Base-by-base conservation (phyloP, 2,888 invertebrate genomes). In the Brachypalpus laphriformis region DNA sequence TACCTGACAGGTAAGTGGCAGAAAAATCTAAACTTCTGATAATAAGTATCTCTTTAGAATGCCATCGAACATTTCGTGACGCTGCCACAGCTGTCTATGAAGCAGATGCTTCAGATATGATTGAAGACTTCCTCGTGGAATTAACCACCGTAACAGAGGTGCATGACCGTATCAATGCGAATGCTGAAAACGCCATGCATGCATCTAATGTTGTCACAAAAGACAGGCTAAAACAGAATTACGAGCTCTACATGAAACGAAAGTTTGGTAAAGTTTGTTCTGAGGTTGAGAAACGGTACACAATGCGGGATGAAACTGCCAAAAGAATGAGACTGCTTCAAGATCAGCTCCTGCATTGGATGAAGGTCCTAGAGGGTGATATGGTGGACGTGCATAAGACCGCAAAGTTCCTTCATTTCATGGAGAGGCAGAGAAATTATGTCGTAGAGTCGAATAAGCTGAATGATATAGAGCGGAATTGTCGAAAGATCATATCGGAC, bases 121-220 rank as follows among this genome's bases (percentile, higher is more conserved):
- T 91, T 3, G 72, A 88, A n/a, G 89, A 90, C 3, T 91, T 88
- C 75, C 88, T 89, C n/a, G 86, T 87, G 0, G 89, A 90, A 49
- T 77, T 89, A 0, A 81, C 87, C 0, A 45, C 81, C 0, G 85
- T 86, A 25, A 82, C 88, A 1, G 87, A 89, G 8, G 85, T 88
- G 3, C 74, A 88, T 25, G 87, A 89, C 0, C 37, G 42, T 0
- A 86, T 88, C 61, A 89, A 89, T 3, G 0, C 61, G 0, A 89
- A 91, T 31, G 87, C 87, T 40, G 91, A 91, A 78, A 90, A 89
- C 65, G 87, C 90, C 1, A 88, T 89, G 14, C 90, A 91, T 49
- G 87, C 89, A 37, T 87, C 89, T 0, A 90, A 89, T 31, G 28
- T 91, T 2, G 57, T 87, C 0, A 72, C 88, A 2, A 88, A 89